Evolutionary conservation across 2,888 invertebrate genomes (phyloP).

Genomic region (Lumbricus terrestris): DNA sequence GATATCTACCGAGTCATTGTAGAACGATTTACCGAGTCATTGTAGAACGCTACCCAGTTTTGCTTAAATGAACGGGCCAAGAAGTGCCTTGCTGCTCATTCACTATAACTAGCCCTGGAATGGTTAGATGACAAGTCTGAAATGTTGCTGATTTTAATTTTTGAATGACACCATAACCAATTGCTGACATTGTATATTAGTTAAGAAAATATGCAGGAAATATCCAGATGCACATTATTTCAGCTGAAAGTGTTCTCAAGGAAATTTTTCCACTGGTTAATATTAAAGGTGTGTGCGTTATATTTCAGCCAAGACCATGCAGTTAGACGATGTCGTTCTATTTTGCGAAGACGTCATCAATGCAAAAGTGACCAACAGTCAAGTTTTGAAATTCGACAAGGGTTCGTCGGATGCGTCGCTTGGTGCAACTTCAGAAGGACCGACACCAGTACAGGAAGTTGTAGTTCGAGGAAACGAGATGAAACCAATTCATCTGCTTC

Average conservation of each 20-base stretch:
- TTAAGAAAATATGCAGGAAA: neutral
- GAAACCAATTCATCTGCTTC: neutral
- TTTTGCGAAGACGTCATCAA: conserved; percentile 35
- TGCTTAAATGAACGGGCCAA: neutral
- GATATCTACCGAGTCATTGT: too few species aligned
- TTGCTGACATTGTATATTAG: neutral
- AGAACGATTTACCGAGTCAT: too few species aligned
- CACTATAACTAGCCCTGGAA: neutral
- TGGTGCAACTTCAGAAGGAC: neutral
- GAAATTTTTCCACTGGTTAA: neutral
- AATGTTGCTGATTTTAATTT: neutral
- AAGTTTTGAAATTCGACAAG: conserved; percentile 8
- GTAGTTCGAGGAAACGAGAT: neutral
- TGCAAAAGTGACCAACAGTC: conserved; percentile 3
- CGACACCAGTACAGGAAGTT: neutral
- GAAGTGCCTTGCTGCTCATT: neutral
- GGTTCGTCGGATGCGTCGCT: neutral
- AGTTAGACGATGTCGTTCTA: conserved; percentile 46
- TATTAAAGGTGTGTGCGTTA: neutral
- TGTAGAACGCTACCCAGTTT: too few species aligned
- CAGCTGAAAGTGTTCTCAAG: neutral
- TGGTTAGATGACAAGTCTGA: too few species aligned
- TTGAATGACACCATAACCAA: neutral
- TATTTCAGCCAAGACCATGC: conserved; percentile 49
- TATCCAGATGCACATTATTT: neutral